Conservation (phyloP, 2,113 vertebrate genomes). For the Aythya baeri region DNA sequence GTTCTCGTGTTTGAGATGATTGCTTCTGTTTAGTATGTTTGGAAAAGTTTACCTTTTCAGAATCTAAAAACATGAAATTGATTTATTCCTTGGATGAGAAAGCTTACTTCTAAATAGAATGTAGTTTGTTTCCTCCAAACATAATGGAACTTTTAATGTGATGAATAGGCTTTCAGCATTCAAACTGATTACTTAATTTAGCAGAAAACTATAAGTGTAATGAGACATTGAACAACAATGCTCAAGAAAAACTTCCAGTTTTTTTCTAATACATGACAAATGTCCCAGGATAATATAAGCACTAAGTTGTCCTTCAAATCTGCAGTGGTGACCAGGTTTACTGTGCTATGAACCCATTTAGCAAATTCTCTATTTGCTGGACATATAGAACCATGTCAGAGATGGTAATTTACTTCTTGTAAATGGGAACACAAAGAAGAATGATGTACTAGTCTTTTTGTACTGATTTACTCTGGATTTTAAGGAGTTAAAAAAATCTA, state of each 20-base stretch:
- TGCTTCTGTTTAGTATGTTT: neutral
- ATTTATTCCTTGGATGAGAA: neutral
- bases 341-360: neutral
- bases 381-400: neutral
- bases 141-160: constrained; percentile 13
- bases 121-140: neutral
- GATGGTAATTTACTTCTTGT: neutral
- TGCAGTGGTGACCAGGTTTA: neutral
- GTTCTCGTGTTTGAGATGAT: neutral
- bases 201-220: constrained; percentile 45
- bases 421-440: neutral
- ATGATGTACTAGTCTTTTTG: neutral
- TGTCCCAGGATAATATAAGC: neutral
- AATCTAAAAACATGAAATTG: neutral
- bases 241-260: neutral
- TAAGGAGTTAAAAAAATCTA: neutral
- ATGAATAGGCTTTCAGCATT: constrained; percentile 39
- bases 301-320: neutral
- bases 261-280: neutral
- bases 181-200: constrained; percentile 49
- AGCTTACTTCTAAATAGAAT: neutral
- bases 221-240: constrained; percentile 43
- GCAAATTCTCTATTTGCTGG: neutral
- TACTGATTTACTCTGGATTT: neutral
- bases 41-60: constrained; percentile 1